A percentile compares a stretch with the other conserved stretches of the same genome.
phyloP scores from a whole-genome alignment of 2,113 vertebrate genomes.

The Etheostoma spectabile region DNA sequence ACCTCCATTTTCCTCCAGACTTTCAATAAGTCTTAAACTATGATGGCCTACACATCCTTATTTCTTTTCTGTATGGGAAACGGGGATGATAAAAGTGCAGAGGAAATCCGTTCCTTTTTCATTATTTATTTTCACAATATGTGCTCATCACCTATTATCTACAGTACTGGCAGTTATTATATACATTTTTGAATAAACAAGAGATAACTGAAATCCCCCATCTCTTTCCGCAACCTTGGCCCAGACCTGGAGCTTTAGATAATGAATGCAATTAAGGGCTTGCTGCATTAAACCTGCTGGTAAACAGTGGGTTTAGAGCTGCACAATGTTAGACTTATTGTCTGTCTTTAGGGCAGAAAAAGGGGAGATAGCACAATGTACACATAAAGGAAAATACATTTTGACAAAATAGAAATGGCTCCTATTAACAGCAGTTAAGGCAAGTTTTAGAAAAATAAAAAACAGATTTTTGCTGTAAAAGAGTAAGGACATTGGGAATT shows the following conservation, averaged over 20 bases:
- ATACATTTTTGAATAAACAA: slow-evolving; percentile 83
- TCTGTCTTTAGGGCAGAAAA: slow-evolving; percentile 68
- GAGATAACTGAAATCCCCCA: slow-evolving; percentile 83
- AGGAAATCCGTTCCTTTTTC: slow-evolving; percentile 73
- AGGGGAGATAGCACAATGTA: slow-evolving; percentile 47
- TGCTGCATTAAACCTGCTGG: slow-evolving; percentile 77
- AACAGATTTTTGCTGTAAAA: slow-evolving; percentile 17
- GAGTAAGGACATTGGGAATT: background rate
- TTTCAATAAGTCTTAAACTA: slow-evolving; percentile 70
- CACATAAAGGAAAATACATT: slow-evolving; percentile 43
- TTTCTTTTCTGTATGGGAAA: slow-evolving; percentile 72
- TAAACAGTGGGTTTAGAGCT: slow-evolving; percentile 78
- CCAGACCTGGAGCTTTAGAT: slow-evolving; percentile 82
- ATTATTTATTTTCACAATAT: slow-evolving; percentile 80
- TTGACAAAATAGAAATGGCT: slow-evolving; percentile 42
- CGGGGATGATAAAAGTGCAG: slow-evolving; percentile 75
- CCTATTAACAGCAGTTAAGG: slow-evolving; percentile 20
- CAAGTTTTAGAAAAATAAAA: slow-evolving; percentile 32
- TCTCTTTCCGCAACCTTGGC: slow-evolving; percentile 77
- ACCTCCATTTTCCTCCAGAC: slow-evolving; percentile 69
- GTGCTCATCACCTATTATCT: slow-evolving; percentile 83
- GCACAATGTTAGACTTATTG: slow-evolving; percentile 65
- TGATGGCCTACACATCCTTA: slow-evolving; percentile 67
- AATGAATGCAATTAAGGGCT: slow-evolving; percentile 85
- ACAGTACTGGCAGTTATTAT: slow-evolving; percentile 73